Percentiles rank a stretch among this genome's conserved stretches.
Evolutionary conservation across 2,113 vertebrate genomes (phyloP).

Genomic region (Barnardius zonarius): DNA sequence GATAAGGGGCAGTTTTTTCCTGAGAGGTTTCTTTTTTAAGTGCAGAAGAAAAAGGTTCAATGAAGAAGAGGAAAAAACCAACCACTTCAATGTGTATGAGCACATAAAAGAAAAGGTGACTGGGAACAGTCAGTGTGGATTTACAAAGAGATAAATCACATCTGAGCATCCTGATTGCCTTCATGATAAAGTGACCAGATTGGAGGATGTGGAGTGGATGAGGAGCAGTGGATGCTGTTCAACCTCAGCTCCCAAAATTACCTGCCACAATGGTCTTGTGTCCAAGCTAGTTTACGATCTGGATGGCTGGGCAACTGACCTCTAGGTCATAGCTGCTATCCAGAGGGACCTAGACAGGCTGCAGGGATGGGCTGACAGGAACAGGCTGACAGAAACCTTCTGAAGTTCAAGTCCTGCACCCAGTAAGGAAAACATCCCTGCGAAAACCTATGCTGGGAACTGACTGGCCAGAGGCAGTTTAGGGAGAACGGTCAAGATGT

Average conservation of each 20-base stretch:
- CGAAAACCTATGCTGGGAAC: neutral
- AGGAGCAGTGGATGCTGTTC: neutral
- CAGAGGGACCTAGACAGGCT: neutral
- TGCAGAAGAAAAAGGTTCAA: neutral
- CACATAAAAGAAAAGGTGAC: neutral
- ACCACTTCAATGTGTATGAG: neutral
- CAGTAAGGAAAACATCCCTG: neutral
- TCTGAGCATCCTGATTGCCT: neutral
- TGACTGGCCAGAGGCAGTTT: neutral
- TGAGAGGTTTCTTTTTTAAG: neutral
- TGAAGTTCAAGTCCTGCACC: neutral
- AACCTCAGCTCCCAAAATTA: neutral
- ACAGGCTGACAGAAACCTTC: neutral
- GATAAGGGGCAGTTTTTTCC: neutral
- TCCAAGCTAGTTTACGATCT: neutral
- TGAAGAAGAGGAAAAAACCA: neutral
- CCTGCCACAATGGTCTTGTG: neutral
- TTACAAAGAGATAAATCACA: neutral
- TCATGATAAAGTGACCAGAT: neutral
- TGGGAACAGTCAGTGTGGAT: neutral
- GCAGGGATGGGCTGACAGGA: neutral
- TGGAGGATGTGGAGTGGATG: no score
- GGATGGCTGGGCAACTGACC: neutral
- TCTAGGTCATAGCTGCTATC: neutral
- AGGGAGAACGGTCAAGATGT: neutral